Base-by-base conservation (phyloP, 2,797 vertebrate genomes). In the Rhinichthys osculus region DNA sequence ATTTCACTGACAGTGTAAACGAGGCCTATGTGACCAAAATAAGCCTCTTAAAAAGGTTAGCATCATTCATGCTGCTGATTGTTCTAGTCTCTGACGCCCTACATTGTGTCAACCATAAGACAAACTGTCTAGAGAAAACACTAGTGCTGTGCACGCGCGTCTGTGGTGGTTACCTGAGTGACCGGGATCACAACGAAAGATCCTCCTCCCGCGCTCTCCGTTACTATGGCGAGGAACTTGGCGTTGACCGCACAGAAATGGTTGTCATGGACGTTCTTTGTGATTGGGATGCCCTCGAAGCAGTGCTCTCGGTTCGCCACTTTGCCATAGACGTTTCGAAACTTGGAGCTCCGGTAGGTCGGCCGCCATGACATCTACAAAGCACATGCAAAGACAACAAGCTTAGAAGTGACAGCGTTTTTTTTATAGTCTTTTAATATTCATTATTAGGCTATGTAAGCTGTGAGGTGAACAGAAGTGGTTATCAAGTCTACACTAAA, bases 291-390 rank as follows among this genome's bases (percentile, higher is more conserved):
- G 0, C 98, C 97, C 0, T 99, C 98, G 30, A 96, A 99, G 96
- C 98, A 99, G 91, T 97, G 96, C 94, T 99, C 98, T 93, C 98
- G 92, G 93, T 96, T 98, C 82, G 95, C 97, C 84, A 96, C 97
- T 93, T 99, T 99, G 81, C 98, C 98, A 0, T 99, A 99, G 70
- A 99, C 98, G 0, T 99, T 99, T 94, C 98, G 97, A 95, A 99
- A 99, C 95, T 99, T 99, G 95, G 98, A 99, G 96, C 96, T 98
- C 96, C 98, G 98, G 95, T 99, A 99, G 81, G 97, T 98, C 64
- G 98, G 98, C 86, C 98, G 97, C 98, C 98, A 99, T 97, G 98
- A 99, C 98, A 99, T 99, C 98, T 99, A 94, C 0, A 1, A 80
- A 86, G 54, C 76, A 88, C 62, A 72, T 7, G 77, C 30, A 67